Base-by-base conservation (phyloP, 1,140 invertebrate species). In the Gryon sp. region DNA sequence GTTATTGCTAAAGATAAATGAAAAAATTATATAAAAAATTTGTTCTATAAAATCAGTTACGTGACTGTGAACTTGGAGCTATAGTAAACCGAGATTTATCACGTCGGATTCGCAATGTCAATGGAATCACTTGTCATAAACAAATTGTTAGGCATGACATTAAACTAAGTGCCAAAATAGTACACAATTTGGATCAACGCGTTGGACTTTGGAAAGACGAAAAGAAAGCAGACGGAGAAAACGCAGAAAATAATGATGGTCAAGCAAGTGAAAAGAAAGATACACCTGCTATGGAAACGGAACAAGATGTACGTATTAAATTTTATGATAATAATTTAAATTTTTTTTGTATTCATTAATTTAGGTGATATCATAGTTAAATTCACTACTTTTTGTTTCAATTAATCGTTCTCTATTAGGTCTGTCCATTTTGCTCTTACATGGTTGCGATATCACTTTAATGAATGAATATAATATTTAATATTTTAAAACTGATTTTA, bases 11-110 rank as follows among this genome's bases (percentile, higher is more conserved):
- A n/a, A n/a, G n/a, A n/a, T n/a, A n/a, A n/a, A n/a, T n/a, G n/a
- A n/a, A n/a, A n/a, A n/a, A n/a, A n/a, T n/a, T n/a, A n/a, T n/a
- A n/a, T n/a, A n/a, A n/a, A 19, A 34, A 50, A 34, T 32, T 20
- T 2, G 4, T 19, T 18, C 34, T 1, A 34, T 48, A 38, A 66
- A 81, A 88, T 15, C 80, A 97, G 93, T 85, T 99, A 16, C 90
- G 96, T 30, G 95, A 99, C 87, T 94, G 95, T 90, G 96, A 99
- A 90, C 90, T 99, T 69, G 96, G 96, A 32, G 97, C 95, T 1
- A 97, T 97, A 79, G 95, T 99, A 0, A 99, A 99, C 86, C 91
- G 98, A 2, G 98, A 99, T 88, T 88, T 99, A 8, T 96, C 94
- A 66, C 92, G 97, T 11, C 92, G 98, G 22, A 95, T 99, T 46